Base-by-base conservation (phyloP, 2,797 vertebrate species). In the Sebastes minor region DNA sequence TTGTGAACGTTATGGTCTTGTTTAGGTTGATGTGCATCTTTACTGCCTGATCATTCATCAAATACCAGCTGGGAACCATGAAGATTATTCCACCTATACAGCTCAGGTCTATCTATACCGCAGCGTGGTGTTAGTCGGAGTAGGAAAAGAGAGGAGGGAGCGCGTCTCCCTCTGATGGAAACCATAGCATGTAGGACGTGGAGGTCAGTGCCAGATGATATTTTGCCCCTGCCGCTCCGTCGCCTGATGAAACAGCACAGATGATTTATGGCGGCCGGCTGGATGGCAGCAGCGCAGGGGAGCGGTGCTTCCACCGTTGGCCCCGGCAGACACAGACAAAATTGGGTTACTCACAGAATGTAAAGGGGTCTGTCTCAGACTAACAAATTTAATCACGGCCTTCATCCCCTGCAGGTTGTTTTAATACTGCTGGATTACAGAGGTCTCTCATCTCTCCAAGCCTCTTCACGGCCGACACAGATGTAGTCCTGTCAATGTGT, bases 181-280 rank as follows among this genome's bases (percentile, higher is more conserved):
- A 74, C 68, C 69, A 27, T 30, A 83, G 75, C 67, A 56, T 91
- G 82, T 83, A 92, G 92, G 94, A 92, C 92, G 83, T 82, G 85
- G 86, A 91, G 92, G 86, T 87, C 84, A 83, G 82, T 25, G 83
- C 80, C 63, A 77, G 88, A 90, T 89, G 92, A 86, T 92, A 86
- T 92, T 90, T 93, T 87, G 76, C 82, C 78, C 78, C 85, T 91
- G 89, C 85, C 89, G 59, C 81, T 73, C 62, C 8, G 69, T 72
- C 38, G 69, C 77, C 78, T 70, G 88, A 95, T 91, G 70, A 92
- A 92, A 91, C 91, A 62, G 83, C 85, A 88, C 83, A 57, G 86
- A 90, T 91, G 89, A 96, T 95, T 96, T 93, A 95, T 95, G 90
- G 88, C 6, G 78, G 76, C 92, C 78, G 75, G 85, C 63, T 82